Percentiles rank a stretch among this genome's conserved stretches.
These are phyloP conservation scores for Mohoua ochrocephala DNA, from an alignment of 2,113 vertebrate genomes.

Conservation along the genomic window DNA sequence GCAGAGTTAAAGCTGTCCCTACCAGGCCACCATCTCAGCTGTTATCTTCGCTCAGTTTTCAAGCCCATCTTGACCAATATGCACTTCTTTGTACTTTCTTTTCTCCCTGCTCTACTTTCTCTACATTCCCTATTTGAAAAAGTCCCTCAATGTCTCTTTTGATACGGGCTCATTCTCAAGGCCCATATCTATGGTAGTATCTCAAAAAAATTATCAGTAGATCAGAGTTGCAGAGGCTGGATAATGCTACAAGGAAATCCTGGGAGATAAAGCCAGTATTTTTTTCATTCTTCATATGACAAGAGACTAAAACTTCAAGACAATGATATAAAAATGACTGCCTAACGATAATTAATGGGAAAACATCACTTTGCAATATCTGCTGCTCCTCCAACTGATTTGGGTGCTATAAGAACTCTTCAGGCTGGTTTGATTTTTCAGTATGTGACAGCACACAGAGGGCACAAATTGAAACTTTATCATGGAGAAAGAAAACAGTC, in stretches of 20 bases:
- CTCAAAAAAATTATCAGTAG: neutral
- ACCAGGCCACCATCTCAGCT: neutral
- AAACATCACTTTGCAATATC: neutral
- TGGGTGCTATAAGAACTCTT: neutral
- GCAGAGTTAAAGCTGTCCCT: neutral
- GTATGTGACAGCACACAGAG: neutral
- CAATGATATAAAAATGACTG: neutral
- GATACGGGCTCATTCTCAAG: neutral
- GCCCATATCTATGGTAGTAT: neutral
- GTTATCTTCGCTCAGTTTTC: neutral
- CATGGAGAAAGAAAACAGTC: neutral
- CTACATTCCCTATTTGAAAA: neutral
- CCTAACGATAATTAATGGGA: neutral
- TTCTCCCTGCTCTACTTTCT: neutral
- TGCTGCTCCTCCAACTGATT: neutral
- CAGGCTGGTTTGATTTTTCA: neutral
- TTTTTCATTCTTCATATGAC: neutral
- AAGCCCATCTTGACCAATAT: neutral
- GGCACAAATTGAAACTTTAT: neutral
- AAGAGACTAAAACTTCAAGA: neutral
- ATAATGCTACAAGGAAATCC: neutral
- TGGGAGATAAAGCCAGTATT: neutral
- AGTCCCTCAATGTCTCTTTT: neutral
- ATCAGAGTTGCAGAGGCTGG: neutral
- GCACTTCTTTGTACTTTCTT: neutral